Evolutionary conservation across 2,888 invertebrate genomes (phyloP).

Genomic region (Pristionchus mayeri): DNA sequence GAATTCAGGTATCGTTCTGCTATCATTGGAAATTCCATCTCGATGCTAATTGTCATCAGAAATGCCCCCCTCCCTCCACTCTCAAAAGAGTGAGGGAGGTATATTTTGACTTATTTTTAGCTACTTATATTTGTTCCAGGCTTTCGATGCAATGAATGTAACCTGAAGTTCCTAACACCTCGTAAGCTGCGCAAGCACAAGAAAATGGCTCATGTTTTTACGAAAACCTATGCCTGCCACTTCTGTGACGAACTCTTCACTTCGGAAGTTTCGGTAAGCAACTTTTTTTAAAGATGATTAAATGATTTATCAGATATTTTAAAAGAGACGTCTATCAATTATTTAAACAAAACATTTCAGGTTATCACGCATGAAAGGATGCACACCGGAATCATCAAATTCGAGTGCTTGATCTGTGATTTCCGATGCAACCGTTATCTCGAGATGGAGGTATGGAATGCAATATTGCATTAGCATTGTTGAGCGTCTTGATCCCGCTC

Average conservation of each 20-base stretch:
- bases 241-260: slow-evolving; percentile 76
- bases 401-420: slow-evolving; percentile 74
- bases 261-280: slow-evolving; percentile 67
- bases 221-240: slow-evolving; percentile 75
- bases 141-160: slow-evolving; percentile 74
- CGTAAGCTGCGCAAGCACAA: slow-evolving; percentile 75
- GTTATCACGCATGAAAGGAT: slow-evolving; percentile 75
- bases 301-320: not conserved
- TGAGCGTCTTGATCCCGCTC: not conserved
- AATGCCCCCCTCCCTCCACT: too few species aligned
- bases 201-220: slow-evolving; percentile 76
- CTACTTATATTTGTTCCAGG: not conserved
- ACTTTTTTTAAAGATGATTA: not conserved
- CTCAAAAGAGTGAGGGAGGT: too few species aligned
- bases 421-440: slow-evolving; percentile 56
- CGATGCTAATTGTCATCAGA: too few species aligned
- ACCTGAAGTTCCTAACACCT: slow-evolving; percentile 75
- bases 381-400: slow-evolving; percentile 76
- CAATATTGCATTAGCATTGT: not conserved
- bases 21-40: too few species aligned
- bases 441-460: slow-evolving; percentile 55
- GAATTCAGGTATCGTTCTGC: slow-evolving; percentile 67
- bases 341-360: slow-evolving; percentile 55
- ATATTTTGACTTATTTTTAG: too few species aligned
- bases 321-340: not conserved